Percentiles rank a stretch among this genome's conserved stretches.
phyloP scores from a whole-genome alignment of 2,797 vertebrate species.

The Cryptoblepharus egeriae region DNA sequence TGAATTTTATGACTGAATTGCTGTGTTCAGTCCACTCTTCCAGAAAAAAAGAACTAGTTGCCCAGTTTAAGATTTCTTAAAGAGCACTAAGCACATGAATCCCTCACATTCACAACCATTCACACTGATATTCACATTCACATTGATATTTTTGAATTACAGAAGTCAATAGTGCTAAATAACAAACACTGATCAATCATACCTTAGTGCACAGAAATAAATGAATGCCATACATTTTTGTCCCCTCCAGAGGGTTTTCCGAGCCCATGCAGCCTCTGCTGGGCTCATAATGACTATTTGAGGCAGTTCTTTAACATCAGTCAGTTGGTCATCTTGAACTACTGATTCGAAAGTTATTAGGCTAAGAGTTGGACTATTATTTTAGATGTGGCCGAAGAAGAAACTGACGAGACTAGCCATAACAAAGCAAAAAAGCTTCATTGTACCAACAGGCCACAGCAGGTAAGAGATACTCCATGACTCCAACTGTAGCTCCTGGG shows the following conservation, averaged over 20 bases:
- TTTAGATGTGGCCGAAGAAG: background rate
- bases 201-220: background rate
- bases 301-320: too few species aligned
- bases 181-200: background rate
- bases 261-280: too few species aligned
- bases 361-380: too few species aligned
- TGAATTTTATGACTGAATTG: background rate
- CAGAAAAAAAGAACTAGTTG: background rate
- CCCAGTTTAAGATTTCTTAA: background rate
- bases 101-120: background rate
- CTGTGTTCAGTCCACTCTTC: background rate
- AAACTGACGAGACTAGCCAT: background rate
- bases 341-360: background rate
- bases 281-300: too few species aligned
- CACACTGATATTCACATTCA: background rate
- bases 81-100: background rate
- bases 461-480: background rate
- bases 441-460: background rate
- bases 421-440: background rate
- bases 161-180: background rate
- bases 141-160: too few species aligned
- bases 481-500: background rate
- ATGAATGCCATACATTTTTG: background rate
- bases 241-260: too few species aligned
- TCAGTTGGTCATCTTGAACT: background rate